Evolutionary conservation across 2,797 vertebrate species (phyloP), one percentile per base, ranked within the genome.

Genomic region (Poeciliopsis infans): DNA sequence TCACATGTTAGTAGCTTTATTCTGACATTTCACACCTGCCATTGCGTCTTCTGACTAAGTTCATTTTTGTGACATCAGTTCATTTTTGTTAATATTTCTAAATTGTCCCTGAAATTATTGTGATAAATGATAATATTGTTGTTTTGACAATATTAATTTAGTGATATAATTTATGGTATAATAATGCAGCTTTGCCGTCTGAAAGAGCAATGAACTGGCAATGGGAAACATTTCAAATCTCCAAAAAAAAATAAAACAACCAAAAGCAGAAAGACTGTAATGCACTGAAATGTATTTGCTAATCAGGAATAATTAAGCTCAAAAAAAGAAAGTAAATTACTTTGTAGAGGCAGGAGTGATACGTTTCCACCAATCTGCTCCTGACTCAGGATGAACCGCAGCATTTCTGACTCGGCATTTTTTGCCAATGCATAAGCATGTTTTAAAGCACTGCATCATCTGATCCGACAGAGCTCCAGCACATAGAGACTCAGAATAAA

Each of bases 351-450:
- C 1, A 18, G 31, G n/a, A 4, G n/a, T 1, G 5, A 31, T 31
- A 59, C 8, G 7, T 41, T 68, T 25, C 39, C 33, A 68, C 4
- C 36, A 23, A 45, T 76, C 53, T 71, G 57, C 28, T 76, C 47
- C 49, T 81, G 68, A 77, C 46, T 70, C 79, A 86, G 78, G 23
- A 75, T 41, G 64, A 23, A 79, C 39, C 45, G 36, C 43, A 74
- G 46, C 66, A 76, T 74, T 28, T 47, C 55, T 75, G 86, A 87
- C 78, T 89, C 75, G 84, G 86, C 83, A 77, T 47, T 72, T 71
- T 77, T 69, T 81, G 81, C 74, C 39, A 36, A 82, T 79, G 51
- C 10, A 55, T 64, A 49, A 78, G 82, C 85, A 81, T n/a, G 85
- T 83, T 72, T 77, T 1, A 46, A 4, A 53, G 74, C 74, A 33